Conservation (phyloP, 2,888 invertebrate genomes). For the Drosophila infuscata region DNA sequence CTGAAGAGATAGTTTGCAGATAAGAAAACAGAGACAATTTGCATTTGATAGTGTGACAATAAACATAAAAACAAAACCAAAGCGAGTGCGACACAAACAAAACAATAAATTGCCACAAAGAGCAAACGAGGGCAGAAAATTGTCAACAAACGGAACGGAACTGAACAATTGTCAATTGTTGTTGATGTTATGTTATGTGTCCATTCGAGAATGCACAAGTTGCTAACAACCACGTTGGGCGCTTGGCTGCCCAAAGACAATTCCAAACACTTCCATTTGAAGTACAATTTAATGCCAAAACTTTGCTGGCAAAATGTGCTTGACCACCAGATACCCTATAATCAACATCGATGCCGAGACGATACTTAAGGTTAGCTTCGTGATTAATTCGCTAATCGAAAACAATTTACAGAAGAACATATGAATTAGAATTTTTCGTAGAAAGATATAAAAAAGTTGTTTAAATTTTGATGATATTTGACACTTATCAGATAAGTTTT, state of each 20-base stretch:
- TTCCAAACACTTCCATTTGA: slow-evolving; percentile 31
- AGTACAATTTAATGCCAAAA: neutral
- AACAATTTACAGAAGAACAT: neutral
- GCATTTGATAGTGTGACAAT: slow-evolving; percentile 55
- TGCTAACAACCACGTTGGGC: slow-evolving; percentile 43
- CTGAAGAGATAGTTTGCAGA: slow-evolving; percentile 10
- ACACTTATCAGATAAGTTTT: neutral
- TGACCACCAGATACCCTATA: slow-evolving; percentile 4
- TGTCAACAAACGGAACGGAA: slow-evolving; percentile 49
- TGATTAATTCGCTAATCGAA: neutral
- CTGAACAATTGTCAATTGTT: slow-evolving; percentile 51
- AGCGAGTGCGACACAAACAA: slow-evolving; percentile 51
- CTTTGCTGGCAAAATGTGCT: neutral
- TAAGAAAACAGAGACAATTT: slow-evolving; percentile 21
- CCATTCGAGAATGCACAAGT: slow-evolving; percentile 56
- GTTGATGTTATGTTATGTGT: slow-evolving; percentile 57
- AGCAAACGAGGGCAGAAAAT: slow-evolving; percentile 35
- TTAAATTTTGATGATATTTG: neutral
- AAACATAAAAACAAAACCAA: slow-evolving; percentile 37
- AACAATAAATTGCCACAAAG: slow-evolving; percentile 51
- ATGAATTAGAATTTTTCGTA: neutral
- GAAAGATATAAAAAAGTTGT: neutral
- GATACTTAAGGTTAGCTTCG: neutral
- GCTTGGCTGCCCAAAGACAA: slow-evolving; percentile 33
- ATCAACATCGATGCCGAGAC: neutral